Evolutionary conservation across 2,113 vertebrate species (phyloP).

Genomic region (Australoheros scitulus): DNA sequence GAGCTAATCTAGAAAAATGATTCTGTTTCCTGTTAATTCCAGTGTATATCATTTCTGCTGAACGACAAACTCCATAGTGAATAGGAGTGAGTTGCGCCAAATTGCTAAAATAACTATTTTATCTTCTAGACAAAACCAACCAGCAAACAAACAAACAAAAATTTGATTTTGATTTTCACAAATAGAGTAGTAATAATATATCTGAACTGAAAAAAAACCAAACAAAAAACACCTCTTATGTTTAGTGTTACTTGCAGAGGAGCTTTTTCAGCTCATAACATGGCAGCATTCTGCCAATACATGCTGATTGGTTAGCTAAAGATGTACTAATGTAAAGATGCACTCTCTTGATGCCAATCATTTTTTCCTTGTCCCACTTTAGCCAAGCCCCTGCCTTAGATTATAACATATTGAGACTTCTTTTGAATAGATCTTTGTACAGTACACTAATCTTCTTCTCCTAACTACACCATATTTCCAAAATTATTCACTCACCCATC

Average conservation of each 20-base stretch:
- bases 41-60: background rate
- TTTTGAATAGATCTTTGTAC: background rate
- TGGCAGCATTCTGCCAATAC: background rate
- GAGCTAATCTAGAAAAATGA: background rate
- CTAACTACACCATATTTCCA: background rate
- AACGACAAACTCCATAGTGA: background rate
- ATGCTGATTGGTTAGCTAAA: background rate
- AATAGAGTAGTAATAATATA: background rate
- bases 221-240: fast-evolving
- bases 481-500: no score
- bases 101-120: background rate
- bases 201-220: background rate
- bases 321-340: background rate
- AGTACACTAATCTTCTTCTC: background rate
- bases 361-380: background rate
- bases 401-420: background rate
- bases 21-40: background rate
- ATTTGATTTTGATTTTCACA: background rate
- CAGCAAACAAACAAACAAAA: no score
- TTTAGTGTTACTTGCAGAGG: background rate
- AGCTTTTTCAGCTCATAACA: background rate
- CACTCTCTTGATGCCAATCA: background rate
- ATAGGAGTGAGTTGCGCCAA: background rate
- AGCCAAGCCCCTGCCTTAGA: background rate
- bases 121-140: no score